Base-by-base conservation (phyloP, 2,888 invertebrate genomes). In the Hydropsyche betteni region DNA sequence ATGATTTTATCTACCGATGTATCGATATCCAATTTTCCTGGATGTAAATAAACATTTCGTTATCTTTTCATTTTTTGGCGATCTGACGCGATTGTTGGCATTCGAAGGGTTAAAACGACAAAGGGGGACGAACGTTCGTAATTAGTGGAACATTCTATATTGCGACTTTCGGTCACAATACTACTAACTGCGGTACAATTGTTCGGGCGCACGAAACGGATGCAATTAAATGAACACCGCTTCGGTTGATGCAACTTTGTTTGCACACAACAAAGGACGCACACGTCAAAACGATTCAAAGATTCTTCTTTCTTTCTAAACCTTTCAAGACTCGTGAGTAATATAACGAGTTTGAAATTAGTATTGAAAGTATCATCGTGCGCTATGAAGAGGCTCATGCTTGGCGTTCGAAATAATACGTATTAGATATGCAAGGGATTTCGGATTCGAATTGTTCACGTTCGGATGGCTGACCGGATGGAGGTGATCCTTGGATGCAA, bases 181-280 rank as follows among this genome's bases (percentile, higher is more conserved):
- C 58, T 24, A 24, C 58, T 24, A 58, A 44, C 44, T 58, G 58
- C 58, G 24, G 44, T 16, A 58, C 58, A 58, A 58, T 58, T 24
- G 58, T 58, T 58, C 16, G 58, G 58, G 14, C 58, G 14, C 58
- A 58, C 75, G 55, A 44, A 70, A 69, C 77, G 77, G 77, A 77
- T 77, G 70, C 71, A 77, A 77, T 77, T 77, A 77, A 77, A 77
- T 74, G 55, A 69, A 50, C 58, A 73, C 69, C 74, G 77, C 77
- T 70, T 75, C 73, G 75, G 52, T 75, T 52, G 44, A 44, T 64
- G 71, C 38, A 64, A 50, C 36, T 24, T 5, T 68, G 75, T 72
- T 72, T 72, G 33, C 72, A 64, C 64, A 64, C 64, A 64, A 36
- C 64, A 64, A 64, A 55, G 16, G 55, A 55, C 55, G n/a, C 16